Percentiles rank a stretch among this genome's conserved stretches.
Conservation (phyloP, 2,888 invertebrate species). For the Amphiduros pacificus region DNA sequence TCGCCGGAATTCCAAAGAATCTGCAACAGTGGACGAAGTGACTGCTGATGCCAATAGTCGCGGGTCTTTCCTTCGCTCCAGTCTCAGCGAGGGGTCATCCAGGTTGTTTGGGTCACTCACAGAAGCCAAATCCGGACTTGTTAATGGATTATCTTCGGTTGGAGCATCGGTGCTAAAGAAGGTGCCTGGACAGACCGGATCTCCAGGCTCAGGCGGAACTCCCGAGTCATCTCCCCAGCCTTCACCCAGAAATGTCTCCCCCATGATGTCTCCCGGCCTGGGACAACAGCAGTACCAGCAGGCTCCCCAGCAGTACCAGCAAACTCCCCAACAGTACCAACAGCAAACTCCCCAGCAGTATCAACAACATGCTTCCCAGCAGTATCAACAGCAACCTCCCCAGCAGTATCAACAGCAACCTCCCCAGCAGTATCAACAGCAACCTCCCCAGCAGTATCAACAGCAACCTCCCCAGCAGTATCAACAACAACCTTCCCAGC, state of each 20-base stretch:
- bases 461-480: no score
- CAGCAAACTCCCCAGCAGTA: not conserved
- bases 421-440: not conserved
- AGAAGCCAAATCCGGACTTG: conserved; percentile 22
- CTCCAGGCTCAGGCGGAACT: not conserved
- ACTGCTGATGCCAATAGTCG: no score
- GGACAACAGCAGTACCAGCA: conserved; percentile 1
- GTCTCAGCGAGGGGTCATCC: conserved; percentile 29
- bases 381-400: not conserved
- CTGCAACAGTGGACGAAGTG: no score
- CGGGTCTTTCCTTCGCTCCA: conserved; percentile 21
- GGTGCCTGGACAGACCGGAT: conserved; percentile 18
- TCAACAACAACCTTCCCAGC: no score
- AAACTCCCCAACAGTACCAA: not conserved
- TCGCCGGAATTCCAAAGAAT: no score
- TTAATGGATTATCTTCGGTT: conserved; percentile 25
- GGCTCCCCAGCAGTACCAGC: not conserved
- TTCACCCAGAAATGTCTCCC: not conserved
- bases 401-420: not conserved
- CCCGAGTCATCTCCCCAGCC: not conserved
- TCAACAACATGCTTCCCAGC: not conserved
- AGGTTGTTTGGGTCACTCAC: conserved; percentile 27
- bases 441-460: no score
- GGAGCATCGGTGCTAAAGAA: conserved; percentile 24
- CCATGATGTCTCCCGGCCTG: no score